These are phyloP conservation scores for Microtus pennsylvanicus DNA, from an alignment of 2,113 vertebrate genomes.

Conservation along the genomic window DNA sequence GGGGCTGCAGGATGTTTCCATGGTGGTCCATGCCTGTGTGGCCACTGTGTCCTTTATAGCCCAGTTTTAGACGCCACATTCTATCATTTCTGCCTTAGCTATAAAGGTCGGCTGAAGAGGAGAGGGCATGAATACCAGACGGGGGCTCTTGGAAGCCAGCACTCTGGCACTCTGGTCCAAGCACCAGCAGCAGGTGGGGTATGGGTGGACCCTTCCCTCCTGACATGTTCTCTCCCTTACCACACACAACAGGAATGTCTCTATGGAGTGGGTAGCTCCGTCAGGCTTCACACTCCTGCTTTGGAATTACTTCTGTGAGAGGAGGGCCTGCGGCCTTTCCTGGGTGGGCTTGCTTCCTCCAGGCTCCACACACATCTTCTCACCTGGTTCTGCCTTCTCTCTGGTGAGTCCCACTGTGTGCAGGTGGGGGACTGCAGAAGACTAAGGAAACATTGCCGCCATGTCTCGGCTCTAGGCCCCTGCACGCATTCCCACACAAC, in stretches of 20 bases:
- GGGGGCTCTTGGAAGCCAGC: background rate
- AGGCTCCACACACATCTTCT: background rate
- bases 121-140: background rate
- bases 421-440: background rate
- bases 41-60: background rate
- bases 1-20: background rate
- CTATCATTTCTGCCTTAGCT: background rate
- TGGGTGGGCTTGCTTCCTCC: background rate
- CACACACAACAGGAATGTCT: background rate
- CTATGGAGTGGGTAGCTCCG: background rate
- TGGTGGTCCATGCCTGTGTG: background rate
- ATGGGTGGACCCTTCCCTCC: background rate
- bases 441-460: background rate
- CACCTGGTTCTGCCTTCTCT: background rate
- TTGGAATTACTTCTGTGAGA: too few species aligned
- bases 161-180: background rate
- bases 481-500: background rate
- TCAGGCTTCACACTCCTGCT: too few species aligned
- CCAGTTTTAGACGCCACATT: background rate
- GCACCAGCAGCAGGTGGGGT: background rate
- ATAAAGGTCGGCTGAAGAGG: background rate
- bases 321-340: too few species aligned
- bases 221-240: background rate
- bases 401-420: background rate
- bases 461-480: background rate